Percentiles rank a stretch among this genome's conserved stretches.
These are phyloP conservation scores for Nemotelus pantherinus DNA, from an alignment of 2,888 invertebrate species.

Conservation along the genomic window DNA sequence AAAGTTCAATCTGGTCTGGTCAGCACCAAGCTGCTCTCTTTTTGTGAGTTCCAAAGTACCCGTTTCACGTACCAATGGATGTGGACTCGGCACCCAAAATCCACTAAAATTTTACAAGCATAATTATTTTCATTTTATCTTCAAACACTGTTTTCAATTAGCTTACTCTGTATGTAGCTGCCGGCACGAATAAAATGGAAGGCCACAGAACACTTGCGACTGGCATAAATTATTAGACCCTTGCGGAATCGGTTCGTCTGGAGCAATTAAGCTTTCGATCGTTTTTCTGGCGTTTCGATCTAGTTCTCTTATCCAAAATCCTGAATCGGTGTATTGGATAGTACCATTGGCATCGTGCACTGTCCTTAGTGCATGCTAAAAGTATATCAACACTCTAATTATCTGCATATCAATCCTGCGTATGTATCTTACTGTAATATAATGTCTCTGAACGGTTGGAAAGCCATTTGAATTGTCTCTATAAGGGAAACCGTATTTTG, in stretches of 20 bases:
- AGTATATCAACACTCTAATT: constrained; percentile 15
- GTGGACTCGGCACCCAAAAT: constrained; percentile 57
- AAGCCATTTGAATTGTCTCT: constrained; percentile 61
- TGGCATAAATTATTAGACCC: constrained; percentile 57
- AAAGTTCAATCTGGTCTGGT: constrained; percentile 54
- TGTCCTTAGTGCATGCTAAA: constrained; percentile 57
- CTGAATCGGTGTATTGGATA: constrained; percentile 58
- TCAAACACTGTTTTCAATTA: background rate
- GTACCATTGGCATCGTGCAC: constrained; percentile 57
- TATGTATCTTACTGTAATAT: constrained; percentile 64
- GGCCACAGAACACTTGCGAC: constrained; percentile 58
- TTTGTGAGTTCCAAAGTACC: constrained; percentile 53
- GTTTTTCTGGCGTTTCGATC: constrained; percentile 59
- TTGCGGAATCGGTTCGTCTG: constrained; percentile 57
- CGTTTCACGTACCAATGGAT: constrained; percentile 56
- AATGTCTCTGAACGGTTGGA: constrained; percentile 65
- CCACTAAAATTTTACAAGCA: constrained; percentile 51
- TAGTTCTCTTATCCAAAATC: constrained; percentile 58
- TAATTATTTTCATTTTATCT: background rate
- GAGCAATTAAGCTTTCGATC: constrained; percentile 58
- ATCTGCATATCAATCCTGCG: background rate
- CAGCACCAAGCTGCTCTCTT: constrained; percentile 51
- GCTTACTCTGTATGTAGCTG: constrained; percentile 56
- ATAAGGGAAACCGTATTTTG: constrained; percentile 69
- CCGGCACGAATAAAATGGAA: constrained; percentile 56